These are phyloP conservation scores for Willowsia nigromaculata DNA, from an alignment of 2,888 invertebrate genomes.

Conservation along the genomic window DNA sequence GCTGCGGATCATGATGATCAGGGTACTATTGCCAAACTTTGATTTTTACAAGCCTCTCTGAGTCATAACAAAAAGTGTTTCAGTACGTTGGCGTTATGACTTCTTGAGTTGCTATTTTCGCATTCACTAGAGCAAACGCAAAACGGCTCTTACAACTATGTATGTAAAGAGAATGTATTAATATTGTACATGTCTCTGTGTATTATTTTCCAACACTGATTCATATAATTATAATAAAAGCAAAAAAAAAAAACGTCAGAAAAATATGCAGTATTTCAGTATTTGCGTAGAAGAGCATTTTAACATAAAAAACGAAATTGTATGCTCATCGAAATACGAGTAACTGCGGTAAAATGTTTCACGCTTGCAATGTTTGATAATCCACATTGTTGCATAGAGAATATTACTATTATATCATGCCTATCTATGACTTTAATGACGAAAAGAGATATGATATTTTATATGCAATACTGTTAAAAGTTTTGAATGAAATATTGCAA, in stretches of 20 bases:
- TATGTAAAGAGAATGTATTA: background rate
- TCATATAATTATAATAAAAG: background rate
- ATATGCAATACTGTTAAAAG: background rate
- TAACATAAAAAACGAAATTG: background rate
- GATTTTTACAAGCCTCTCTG: slow-evolving; percentile 55
- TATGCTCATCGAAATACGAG: background rate
- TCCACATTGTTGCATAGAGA: background rate
- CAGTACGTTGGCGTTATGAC: slow-evolving; percentile 57
- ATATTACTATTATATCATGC: background rate
- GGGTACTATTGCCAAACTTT: slow-evolving; percentile 60
- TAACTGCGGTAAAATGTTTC: slow-evolving; percentile 4
- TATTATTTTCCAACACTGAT: background rate
- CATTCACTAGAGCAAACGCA: slow-evolving; percentile 39
- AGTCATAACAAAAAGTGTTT: slow-evolving; percentile 58
- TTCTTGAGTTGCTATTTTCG: slow-evolving; percentile 49
- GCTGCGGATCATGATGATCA: slow-evolving; percentile 29
- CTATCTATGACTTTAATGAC: background rate
- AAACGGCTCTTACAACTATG: background rate
- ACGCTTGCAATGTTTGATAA: background rate
- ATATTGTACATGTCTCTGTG: background rate
- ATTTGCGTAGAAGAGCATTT: background rate
- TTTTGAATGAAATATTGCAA: slow-evolving; percentile 52
- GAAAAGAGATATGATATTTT: background rate
- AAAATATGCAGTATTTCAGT: background rate
- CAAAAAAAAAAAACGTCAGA: background rate